Evolutionary conservation across 2,888 invertebrate genomes (phyloP).

Genomic region (Sinodicranocentrus sp.): DNA sequence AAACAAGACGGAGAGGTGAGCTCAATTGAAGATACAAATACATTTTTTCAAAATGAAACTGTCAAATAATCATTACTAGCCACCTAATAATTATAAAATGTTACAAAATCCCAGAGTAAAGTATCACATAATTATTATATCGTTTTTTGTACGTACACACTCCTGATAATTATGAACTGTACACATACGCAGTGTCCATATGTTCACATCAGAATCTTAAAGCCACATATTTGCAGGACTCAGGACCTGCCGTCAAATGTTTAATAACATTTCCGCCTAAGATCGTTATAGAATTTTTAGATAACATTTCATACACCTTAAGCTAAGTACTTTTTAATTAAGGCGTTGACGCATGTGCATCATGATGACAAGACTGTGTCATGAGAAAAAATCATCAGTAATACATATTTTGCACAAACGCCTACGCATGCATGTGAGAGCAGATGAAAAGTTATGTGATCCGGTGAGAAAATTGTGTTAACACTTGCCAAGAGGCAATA

Average conservation of each 20-base stretch:
- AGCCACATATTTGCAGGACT: too few species aligned
- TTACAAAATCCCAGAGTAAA: too few species aligned
- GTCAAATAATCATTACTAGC: too few species aligned
- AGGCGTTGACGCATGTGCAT: slow-evolving; percentile 44
- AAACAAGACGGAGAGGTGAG: not conserved
- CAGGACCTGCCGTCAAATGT: not conserved
- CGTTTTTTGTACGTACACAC: too few species aligned
- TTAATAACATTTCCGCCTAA: slow-evolving; percentile 48
- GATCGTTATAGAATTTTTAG: slow-evolving; percentile 28
- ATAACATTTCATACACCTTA: slow-evolving; percentile 8
- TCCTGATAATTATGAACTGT: too few species aligned
- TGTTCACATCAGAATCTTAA: too few species aligned
- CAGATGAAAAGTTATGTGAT: not conserved
- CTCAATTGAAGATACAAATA: not conserved
- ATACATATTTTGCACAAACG: slow-evolving; percentile 4
- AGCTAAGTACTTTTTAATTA: slow-evolving; percentile 34
- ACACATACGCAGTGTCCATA: too few species aligned
- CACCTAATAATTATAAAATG: too few species aligned
- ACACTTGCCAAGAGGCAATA: not conserved
- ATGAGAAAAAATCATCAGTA: slow-evolving; percentile 43
- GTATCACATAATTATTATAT: too few species aligned
- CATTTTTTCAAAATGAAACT: not conserved
- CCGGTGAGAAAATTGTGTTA: not conserved
- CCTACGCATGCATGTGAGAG: not conserved
- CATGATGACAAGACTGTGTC: slow-evolving; percentile 7